Percentiles rank a stretch among this genome's conserved stretches.
These are phyloP conservation scores for Drosophila sproati DNA, from an alignment of 1,140 invertebrate species.

Conservation along the genomic window DNA sequence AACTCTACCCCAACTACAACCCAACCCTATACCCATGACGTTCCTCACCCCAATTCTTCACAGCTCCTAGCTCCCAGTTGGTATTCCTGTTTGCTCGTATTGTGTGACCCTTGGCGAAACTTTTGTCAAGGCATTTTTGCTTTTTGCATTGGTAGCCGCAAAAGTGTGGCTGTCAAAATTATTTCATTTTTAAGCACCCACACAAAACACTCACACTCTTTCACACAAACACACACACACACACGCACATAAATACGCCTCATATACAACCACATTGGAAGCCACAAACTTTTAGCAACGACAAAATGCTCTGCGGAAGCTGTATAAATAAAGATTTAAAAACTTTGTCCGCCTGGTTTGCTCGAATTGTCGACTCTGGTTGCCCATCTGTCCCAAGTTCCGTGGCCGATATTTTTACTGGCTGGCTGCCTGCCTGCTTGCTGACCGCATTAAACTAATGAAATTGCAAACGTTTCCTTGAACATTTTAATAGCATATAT, in stretches of 20 bases:
- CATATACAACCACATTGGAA: constrained; percentile 15
- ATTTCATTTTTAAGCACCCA: constrained; percentile 61
- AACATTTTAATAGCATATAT: constrained; percentile 22
- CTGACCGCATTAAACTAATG: constrained; percentile 69
- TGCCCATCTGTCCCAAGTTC: constrained; percentile 16
- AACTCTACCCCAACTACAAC: no score
- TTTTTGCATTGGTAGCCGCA: constrained; percentile 56
- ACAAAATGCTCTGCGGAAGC: constrained; percentile 65
- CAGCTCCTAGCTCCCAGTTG: not conserved
- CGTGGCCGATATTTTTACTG: constrained; percentile 13
- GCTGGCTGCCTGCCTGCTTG: not conserved
- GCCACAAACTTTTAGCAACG: constrained; percentile 55
- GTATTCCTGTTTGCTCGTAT: not conserved
- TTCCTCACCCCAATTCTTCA: not conserved
- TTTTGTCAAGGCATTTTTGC: constrained; percentile 65
- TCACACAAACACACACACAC: not conserved
- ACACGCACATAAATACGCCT: constrained; percentile 15
- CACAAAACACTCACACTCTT: constrained; percentile 12
- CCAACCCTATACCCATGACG: not conserved
- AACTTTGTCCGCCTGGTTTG: constrained; percentile 52
- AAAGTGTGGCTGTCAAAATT: constrained; percentile 69
- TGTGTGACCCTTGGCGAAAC: constrained; percentile 49
- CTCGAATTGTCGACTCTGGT: constrained; percentile 8
- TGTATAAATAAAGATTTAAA: constrained; percentile 81
- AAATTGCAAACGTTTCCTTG: constrained; percentile 61